phyloP scores from a whole-genome alignment of 2,797 vertebrate species.

The Sternarchorhynchus goeldii region DNA sequence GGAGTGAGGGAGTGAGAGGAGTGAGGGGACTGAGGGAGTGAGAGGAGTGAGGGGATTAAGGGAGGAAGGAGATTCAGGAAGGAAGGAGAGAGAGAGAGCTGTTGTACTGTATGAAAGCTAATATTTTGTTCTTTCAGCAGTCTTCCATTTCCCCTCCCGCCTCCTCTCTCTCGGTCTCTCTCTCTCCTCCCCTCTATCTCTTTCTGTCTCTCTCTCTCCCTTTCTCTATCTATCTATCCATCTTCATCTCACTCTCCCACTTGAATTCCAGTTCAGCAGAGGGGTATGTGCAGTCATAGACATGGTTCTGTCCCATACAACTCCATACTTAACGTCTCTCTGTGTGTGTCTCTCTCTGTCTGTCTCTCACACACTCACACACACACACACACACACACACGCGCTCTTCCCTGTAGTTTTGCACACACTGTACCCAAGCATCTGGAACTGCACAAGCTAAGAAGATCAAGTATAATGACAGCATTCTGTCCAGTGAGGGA shows the following conservation, averaged over 20 bases:
- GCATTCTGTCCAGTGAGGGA: conserved; percentile 74
- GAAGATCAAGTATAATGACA: conserved; percentile 73
- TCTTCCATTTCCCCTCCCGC: conserved; percentile 57
- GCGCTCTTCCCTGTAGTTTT: conserved; percentile 21
- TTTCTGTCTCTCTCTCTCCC: conserved; percentile 2
- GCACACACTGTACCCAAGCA: conserved; percentile 46
- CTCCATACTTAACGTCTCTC: conserved; percentile 42
- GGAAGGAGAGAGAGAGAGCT: conserved; percentile 36
- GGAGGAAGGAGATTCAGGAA: background rate
- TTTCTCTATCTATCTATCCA: conserved; percentile 30
- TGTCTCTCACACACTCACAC: conserved; percentile 15
- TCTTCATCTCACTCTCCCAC: conserved; percentile 53
- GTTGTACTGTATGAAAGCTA: conserved; percentile 44
- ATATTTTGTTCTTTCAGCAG: conserved; percentile 57
- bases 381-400: conserved; percentile 30
- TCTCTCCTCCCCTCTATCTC: conserved; percentile 44
- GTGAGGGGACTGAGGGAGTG: too few relatives aligned
- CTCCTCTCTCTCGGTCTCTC: conserved; percentile 40
- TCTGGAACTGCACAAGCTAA: conserved; percentile 44
- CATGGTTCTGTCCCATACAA: conserved; percentile 49
- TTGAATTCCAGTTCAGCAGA: conserved; percentile 56
- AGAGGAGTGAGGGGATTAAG: too few relatives aligned
- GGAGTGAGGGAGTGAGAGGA: too few relatives aligned
- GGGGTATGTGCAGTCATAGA: conserved; percentile 42
- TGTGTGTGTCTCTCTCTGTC: conserved; percentile 20